Base-by-base conservation (phyloP, 1,140 invertebrate genomes). In the Trichonephila clavata region DNA sequence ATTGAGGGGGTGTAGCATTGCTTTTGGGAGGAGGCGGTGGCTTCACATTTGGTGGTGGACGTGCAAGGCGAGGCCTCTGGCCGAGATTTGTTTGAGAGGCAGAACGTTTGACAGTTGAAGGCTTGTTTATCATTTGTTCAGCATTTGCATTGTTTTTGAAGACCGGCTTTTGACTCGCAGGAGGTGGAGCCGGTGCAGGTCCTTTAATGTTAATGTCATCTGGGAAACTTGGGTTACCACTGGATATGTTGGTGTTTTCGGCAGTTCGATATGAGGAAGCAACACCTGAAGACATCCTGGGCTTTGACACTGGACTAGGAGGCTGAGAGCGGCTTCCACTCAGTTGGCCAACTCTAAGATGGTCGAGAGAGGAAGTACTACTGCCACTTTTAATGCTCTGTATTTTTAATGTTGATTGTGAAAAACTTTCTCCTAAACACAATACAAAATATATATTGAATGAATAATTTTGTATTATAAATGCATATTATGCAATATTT, bases 271-370 rank as follows among this genome's bases (percentile, higher is more conserved):
- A 65, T 50, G 50, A 50, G 43, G 81, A 59, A 39, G 59, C 8
- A 65, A 84, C 61, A 60, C 68, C 59, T 27, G 91, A 21, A 43
- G 91, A n/a, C 61, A 86, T 77, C 6, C 92, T 84, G 43, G 92
- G 92, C 92, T 93, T 93, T 80, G 92, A 93, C 27, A 93, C 92
- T 61, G 92, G 92, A 93, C 92, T 93, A 93, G 92, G 92, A 63
- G 92, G 92, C 39, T 93, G 92, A 24, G 92, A 93, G 27, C 92
- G 92, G 24, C 92, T 93, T 18, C 91, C 91, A 86, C 91, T 71
- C 4, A 93, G 65, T 50, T 93, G 92, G 21, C 86, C 86, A 60
- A 93, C 86, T 20, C 92, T 43, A 24, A 86, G 77, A 86, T 92
- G 91, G 57, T 92, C 91, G 21, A 93, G 59, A 65, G 86, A 93